phyloP scores from a whole-genome alignment of 2,888 invertebrate genomes.

The Andrena camellia region DNA sequence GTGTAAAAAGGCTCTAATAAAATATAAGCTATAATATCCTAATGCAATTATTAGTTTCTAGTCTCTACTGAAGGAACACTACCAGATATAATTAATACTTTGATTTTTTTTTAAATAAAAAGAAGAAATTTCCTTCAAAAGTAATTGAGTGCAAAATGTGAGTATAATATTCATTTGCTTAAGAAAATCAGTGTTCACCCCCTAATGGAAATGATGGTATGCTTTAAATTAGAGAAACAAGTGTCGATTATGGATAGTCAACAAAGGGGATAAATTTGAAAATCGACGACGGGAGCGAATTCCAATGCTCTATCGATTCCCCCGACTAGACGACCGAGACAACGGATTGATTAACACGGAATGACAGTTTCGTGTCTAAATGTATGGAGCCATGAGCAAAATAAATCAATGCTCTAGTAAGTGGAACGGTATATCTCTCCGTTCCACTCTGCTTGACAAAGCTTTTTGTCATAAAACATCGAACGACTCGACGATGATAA shows the following conservation, averaged over 20 bases:
- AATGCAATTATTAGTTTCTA: too few species aligned
- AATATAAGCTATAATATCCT: too few species aligned
- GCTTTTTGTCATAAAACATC: constrained; percentile 36
- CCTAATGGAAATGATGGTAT: too few species aligned
- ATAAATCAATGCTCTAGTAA: constrained; percentile 48
- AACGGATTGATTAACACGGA: constrained; percentile 44
- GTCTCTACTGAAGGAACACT: too few species aligned
- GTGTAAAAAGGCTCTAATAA: too few species aligned
- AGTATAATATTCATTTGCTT: too few species aligned
- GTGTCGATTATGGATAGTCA: neutral
- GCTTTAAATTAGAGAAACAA: too few species aligned
- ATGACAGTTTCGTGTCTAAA: constrained; percentile 52
- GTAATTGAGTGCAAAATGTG: too few species aligned
- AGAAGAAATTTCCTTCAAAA: too few species aligned
- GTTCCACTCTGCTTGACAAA: constrained; percentile 38
- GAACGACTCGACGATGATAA: constrained; percentile 36
- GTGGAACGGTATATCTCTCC: constrained; percentile 33
- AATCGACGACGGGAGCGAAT: neutral
- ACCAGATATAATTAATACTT: too few species aligned
- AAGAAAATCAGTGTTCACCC: too few species aligned
- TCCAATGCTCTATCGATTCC: constrained; percentile 6
- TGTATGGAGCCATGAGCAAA: constrained; percentile 26
- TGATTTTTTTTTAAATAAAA: too few species aligned
- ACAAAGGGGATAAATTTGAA: neutral
- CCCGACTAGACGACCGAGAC: neutral